phyloP scores from a whole-genome alignment of 1,140 invertebrate species.

The Apis dorsata region DNA sequence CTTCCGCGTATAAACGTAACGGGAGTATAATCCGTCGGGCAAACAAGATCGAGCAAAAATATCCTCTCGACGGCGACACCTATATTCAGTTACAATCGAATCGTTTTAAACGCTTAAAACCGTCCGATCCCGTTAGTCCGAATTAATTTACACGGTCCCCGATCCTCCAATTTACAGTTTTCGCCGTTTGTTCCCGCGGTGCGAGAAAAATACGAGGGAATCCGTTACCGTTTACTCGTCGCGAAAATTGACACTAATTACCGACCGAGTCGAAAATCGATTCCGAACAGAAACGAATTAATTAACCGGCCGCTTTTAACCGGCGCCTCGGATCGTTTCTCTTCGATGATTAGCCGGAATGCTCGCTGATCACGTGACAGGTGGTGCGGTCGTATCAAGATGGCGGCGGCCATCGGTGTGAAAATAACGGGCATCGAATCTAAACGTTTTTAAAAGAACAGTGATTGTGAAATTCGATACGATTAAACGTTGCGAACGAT shows the following conservation, averaged over 20 bases:
- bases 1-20: conserved; percentile 13
- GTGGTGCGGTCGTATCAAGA: conserved; percentile 23
- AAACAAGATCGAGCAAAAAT: conserved; percentile 14
- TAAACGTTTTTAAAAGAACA: conserved; percentile 7
- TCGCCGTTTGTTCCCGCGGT: conserved; percentile 13
- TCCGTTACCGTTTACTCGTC: conserved; percentile 9
- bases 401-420: conserved; percentile 51
- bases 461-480: conserved; percentile 50
- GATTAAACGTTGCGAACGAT: conserved; percentile 42
- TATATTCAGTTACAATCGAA: background rate
- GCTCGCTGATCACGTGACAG: conserved; percentile 2
- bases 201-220: conserved; percentile 31
- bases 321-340: conserved; percentile 19
- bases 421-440: conserved; percentile 51
- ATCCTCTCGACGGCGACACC: background rate
- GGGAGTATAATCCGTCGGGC: conserved; percentile 16
- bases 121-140: background rate
- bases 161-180: conserved; percentile 30
- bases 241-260: conserved; percentile 42
- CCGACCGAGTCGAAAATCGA: conserved; percentile 25
- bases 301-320: conserved; percentile 26
- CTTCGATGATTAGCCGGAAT: conserved; percentile 8
- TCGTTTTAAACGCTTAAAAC: background rate
- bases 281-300: conserved; percentile 8
- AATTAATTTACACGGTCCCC: too few species aligned